Base-by-base conservation (phyloP, 1,140 invertebrate genomes). In the Tachypleus tridentatus region DNA sequence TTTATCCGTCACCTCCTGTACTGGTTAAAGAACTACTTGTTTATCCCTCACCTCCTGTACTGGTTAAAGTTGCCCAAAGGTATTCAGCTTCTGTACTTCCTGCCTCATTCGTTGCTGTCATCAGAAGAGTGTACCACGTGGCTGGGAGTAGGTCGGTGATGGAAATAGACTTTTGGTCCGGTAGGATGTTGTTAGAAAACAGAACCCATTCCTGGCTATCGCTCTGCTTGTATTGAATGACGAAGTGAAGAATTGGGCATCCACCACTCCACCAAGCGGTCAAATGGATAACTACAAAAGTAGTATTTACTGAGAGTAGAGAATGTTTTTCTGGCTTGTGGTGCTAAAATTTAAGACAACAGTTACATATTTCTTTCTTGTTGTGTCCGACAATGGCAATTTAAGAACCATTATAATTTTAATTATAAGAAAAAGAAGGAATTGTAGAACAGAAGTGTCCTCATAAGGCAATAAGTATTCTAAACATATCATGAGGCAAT, bases 161-260 rank as follows among this genome's bases (percentile, higher is more conserved):
- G 8, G 69, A 49, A 49, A 76, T 71, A 49, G 72, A 66, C 47
- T 74, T 58, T 10, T 58, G 63, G 60, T 66, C 71, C 4, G 89
- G 88, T 75, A 92, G 92, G 0, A 93, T 89, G 74, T 91, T 90
- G 76, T 93, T 94, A 6, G 90, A 91, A 47, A 93, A 91, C 76
- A 93, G 88, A 72, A 88, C 92, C 91, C 91, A 95, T 81, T 94
- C 91, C 64, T 70, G 79, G 78, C 70, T 76, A 4, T n/a, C 29
- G 8, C 58, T 49, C 6, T 62, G 89, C 78, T 94, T 94, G 76
- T 97, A 91, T 78, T 95, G 91, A 51, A 98, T 89, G 64, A 95
- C 91, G 77, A 95, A 98, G 74, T 93, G 92, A 54, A 89, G 83
- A 86, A 98, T 97, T 3, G 91, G 90, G 77, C 95, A 98, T 51